phyloP scores from a whole-genome alignment of 1,140 invertebrate genomes.

The Ctenoplectra terminalis region DNA sequence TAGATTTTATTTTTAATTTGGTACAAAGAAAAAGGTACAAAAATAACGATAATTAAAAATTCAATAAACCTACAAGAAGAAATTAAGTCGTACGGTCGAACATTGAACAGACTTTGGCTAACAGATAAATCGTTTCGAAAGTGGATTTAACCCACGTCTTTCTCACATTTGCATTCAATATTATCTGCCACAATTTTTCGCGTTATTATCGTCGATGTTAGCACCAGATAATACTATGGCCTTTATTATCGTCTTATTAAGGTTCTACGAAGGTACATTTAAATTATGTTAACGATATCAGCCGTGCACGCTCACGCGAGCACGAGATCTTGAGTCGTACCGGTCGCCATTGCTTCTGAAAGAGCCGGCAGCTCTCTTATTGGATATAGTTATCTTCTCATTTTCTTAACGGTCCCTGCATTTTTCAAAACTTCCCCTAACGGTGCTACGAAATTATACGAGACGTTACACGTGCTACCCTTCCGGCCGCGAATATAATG shows the following conservation, averaged over 20 bases:
- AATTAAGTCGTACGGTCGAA: neutral
- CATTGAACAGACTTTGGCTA: neutral
- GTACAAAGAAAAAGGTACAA: too few relatives aligned
- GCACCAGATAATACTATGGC: constrained; percentile 10
- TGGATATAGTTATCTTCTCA: constrained; percentile 48
- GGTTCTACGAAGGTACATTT: constrained; percentile 7
- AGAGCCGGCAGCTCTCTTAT: constrained; percentile 3
- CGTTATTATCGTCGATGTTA: constrained; percentile 37
- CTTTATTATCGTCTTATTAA: constrained; percentile 43
- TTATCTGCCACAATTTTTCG: constrained; percentile 12
- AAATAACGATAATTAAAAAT: too few relatives aligned
- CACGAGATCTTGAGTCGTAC: constrained; percentile 1
- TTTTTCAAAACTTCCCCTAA: constrained; percentile 43
- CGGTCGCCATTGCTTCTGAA: too few relatives aligned
- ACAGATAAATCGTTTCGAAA: neutral
- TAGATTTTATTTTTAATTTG: too few relatives aligned
- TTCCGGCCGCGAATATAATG: neutral
- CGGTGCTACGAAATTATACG: constrained; percentile 22
- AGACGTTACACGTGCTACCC: neutral
- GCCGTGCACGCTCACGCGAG: neutral
- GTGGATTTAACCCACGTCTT: neutral
- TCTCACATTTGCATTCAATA: constrained; percentile 8
- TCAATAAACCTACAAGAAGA: too few relatives aligned
- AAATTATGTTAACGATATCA: constrained; percentile 42
- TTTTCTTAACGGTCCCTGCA: constrained; percentile 42